phyloP scores from a whole-genome alignment of 2,888 invertebrate species.

The Mythimna ferrago region DNA sequence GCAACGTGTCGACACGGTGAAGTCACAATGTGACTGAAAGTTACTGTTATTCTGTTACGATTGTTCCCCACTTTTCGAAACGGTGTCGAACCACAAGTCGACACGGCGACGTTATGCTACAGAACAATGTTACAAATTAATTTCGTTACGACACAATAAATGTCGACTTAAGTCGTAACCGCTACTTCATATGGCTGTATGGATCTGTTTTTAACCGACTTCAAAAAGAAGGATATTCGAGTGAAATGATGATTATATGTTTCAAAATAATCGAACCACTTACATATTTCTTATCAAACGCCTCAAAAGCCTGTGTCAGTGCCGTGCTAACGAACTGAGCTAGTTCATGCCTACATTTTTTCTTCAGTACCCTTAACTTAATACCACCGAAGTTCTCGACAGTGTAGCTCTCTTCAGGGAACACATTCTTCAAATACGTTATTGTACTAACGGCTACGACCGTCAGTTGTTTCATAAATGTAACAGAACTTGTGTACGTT shows the following conservation, averaged over 20 bases:
- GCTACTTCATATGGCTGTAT: no score
- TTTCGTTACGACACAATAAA: no score
- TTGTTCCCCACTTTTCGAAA: no score
- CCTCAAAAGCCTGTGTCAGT: constrained; percentile 81
- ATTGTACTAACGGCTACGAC: constrained; percentile 81
- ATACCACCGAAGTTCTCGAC: constrained; percentile 76
- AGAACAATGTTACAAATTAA: no score
- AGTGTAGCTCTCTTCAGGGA: constrained; percentile 78
- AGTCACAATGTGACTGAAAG: no score
- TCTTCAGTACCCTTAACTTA: constrained; percentile 77
- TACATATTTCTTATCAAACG: constrained; percentile 86
- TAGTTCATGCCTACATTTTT: constrained; percentile 77
- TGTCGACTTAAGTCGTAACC: no score
- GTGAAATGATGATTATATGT: background rate
- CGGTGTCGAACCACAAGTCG: no score
- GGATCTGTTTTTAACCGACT: no score
- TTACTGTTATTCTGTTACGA: no score
- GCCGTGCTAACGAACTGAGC: constrained; percentile 81
- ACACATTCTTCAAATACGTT: constrained; percentile 78
- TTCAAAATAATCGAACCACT: constrained; percentile 49
- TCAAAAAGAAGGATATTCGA: no score
- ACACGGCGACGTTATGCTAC: no score
- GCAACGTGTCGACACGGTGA: no score
- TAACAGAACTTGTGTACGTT: constrained; percentile 81
- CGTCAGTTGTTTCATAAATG: constrained; percentile 85